A percentile compares a stretch with the other conserved stretches of the same genome.
These are phyloP conservation scores for Sander vitreus DNA, from an alignment of 2,113 vertebrate species.

Conservation along the genomic window DNA sequence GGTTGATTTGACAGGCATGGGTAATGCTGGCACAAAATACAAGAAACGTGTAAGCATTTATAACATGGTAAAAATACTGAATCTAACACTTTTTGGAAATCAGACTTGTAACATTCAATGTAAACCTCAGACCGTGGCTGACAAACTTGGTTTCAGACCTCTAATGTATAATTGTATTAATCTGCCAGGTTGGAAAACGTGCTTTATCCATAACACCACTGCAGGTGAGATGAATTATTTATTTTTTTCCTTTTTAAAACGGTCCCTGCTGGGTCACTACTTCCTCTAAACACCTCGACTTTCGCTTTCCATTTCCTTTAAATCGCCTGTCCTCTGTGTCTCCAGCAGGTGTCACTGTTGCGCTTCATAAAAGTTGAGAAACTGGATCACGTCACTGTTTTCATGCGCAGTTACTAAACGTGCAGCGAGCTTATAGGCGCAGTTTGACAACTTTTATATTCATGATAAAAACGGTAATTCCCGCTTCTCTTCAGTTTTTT, in stretches of 20 bases:
- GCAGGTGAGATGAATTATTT: background rate
- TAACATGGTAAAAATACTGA: too few relatives aligned
- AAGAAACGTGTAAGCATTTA: too few relatives aligned
- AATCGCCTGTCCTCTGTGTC: background rate
- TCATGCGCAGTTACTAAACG: background rate
- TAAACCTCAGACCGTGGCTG: too few relatives aligned
- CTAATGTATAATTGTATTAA: too few relatives aligned
- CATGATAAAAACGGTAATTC: background rate
- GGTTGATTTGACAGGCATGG: background rate
- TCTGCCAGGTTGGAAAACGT: background rate
- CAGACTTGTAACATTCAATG: too few relatives aligned
- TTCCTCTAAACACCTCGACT: constrained; percentile 59
- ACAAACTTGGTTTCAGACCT: too few relatives aligned
- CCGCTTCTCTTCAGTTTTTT: background rate
- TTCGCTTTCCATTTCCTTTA: constrained; percentile 60
- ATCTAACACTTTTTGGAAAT: too few relatives aligned
- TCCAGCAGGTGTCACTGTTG: constrained; percentile 53
- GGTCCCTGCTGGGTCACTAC: constrained; percentile 24
- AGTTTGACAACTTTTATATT: background rate
- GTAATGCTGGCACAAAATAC: background rate
- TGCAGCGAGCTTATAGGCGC: background rate
- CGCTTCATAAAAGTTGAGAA: background rate
- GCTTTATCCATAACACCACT: background rate
- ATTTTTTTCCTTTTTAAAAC: background rate
- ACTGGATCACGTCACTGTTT: background rate